Percentiles rank a stretch among this genome's conserved stretches.
These are phyloP conservation scores for Zosterops borbonicus DNA, from an alignment of 2,113 vertebrate species.

Conservation along the genomic window DNA sequence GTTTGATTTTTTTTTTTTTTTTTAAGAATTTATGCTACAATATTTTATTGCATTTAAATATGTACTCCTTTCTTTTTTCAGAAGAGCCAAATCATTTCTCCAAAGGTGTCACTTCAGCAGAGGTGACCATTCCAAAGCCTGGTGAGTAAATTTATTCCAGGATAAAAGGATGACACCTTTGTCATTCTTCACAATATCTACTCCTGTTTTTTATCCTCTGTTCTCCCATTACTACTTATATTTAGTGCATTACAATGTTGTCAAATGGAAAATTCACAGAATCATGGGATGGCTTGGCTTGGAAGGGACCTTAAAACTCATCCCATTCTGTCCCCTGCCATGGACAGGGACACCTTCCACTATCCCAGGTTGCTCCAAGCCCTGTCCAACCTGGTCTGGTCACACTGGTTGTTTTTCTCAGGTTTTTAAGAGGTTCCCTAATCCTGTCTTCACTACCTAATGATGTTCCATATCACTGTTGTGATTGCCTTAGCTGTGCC, in stretches of 20 bases:
- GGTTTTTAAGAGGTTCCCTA: neutral
- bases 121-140: slow-evolving; percentile 67
- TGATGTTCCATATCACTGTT: neutral
- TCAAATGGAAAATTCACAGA: neutral
- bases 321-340: neutral
- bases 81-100: slow-evolving; percentile 79
- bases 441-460: neutral
- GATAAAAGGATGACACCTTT: neutral
- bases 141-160: slow-evolving; percentile 73
- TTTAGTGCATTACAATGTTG: neutral
- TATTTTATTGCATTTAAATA: neutral
- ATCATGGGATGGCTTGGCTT: neutral
- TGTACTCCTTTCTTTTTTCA: neutral
- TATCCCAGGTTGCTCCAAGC: neutral
- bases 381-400: fast-evolving
- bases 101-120: slow-evolving; percentile 71
- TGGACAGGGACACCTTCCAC: neutral
- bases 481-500: neutral
- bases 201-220: neutral
- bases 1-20: neutral
- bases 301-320: neutral
- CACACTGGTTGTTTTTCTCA: neutral
- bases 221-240: neutral
- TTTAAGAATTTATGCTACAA: neutral
- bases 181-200: neutral